A percentile compares a stretch with the other conserved stretches of the same genome.
Conservation (phyloP, 1,140 invertebrate species). For the Drosophila sturtevanti region DNA sequence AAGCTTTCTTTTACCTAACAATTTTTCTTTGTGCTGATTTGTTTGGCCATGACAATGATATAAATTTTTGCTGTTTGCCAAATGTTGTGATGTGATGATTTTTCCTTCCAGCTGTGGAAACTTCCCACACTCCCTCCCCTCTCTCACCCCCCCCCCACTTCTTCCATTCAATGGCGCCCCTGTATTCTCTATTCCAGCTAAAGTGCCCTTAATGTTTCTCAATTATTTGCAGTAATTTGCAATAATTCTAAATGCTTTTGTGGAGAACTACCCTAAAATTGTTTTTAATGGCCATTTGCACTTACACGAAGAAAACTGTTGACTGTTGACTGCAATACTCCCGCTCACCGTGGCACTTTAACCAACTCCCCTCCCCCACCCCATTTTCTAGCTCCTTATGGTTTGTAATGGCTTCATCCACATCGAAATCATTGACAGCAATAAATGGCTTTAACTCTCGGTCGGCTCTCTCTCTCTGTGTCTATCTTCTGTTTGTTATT, state of each 20-base stretch:
- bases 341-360: conserved; percentile 19
- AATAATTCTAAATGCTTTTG: conserved; percentile 75
- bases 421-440: conserved; percentile 32
- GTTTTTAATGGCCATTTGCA: conserved; percentile 81
- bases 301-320: conserved; percentile 49
- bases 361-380: neutral
- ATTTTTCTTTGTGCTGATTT: conserved; percentile 46
- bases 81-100: conserved; percentile 41
- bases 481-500: conserved; percentile 43
- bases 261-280: conserved; percentile 68
- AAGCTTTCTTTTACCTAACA: conserved; percentile 53
- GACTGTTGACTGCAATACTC: conserved; percentile 43
- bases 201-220: conserved; percentile 71
- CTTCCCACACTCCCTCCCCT: conserved; percentile 11
- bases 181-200: neutral
- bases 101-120: conserved; percentile 39
- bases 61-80: conserved; percentile 42
- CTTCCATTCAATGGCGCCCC: neutral
- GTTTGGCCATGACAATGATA: conserved; percentile 45
- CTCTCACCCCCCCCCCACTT: neutral
- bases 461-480: neutral
- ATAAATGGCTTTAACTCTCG: conserved; percentile 62
- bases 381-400: neutral
- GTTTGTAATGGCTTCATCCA: conserved; percentile 69
- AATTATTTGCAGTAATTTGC: conserved; percentile 81